Evolutionary conservation across 1,140 invertebrate genomes (phyloP), one percentile per base, ranked within the genome.

Genomic region (Lasioglossum albipes): DNA sequence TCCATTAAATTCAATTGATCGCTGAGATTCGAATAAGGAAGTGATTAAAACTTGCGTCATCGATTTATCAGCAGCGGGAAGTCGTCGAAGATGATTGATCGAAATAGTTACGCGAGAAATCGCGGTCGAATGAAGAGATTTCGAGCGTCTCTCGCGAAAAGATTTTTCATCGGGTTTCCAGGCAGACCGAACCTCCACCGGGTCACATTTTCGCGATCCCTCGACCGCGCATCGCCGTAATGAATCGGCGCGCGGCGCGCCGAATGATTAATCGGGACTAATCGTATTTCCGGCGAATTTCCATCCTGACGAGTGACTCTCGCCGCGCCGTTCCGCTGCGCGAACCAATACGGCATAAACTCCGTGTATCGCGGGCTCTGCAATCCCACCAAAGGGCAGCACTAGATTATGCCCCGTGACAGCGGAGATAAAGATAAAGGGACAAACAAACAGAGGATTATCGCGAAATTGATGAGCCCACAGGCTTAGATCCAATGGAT

Each of bases 251-350:
- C 41, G 27, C 62, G 52, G 22, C 22, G 22, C 41, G 27, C 27
- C 62, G 49, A 79, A 80, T 79, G 83, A 78, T 69, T 62, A 78
- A 78, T 79, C 68, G 75, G 68, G 61, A 49, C 68, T 86, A 86
- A 86, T 86, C 84, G 64, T 42, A 65, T 86, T 86, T 86, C 84
- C 85, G 84, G 0, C 64, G 64, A 67, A 86, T 86, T 86, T 86
- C 85, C 84, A 84, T 75, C 22, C 52, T 83, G 79, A 52, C 41
- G 74, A 84, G 45, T 71, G 70, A 74, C 42, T 45, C 20, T 84
- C 62, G 70, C 49, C 69, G 27, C 27, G 70, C 49, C 69, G 27
- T 1, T 27, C 27, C 27, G 54, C 18, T 49, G n/a, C n/a, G 64
- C 6, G 18, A 49, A 74, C 31, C 71, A 83, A 82, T 82, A 82